Base-by-base conservation (phyloP, 2,888 invertebrate species). In the Hipparchia sbordonii region DNA sequence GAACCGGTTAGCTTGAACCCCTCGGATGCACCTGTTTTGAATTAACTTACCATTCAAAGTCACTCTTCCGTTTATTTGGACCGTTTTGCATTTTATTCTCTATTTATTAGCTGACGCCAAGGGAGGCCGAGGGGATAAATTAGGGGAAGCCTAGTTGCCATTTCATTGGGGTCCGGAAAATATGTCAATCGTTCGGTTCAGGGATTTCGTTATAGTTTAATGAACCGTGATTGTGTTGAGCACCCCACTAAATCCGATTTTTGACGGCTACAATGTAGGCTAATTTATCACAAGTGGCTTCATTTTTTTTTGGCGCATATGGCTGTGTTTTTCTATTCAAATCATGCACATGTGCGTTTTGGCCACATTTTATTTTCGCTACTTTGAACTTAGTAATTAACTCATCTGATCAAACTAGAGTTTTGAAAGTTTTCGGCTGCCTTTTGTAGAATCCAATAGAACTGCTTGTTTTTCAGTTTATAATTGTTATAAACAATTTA, bases 221-320 rank as follows among this genome's bases (percentile, higher is more conserved):
- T 90, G 92, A 92, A 91, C 86, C 91, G 81, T 89, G 87, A 90
- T 92, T 92, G 90, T 90, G 85, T 85, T 81, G 82, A 82, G 84
- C 83, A 84, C 89, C 87, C 91, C 83, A 82, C 83, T 84, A 85
- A 88, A 89, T 88, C 86, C 82, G 79, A 91, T 88, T 91, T 88
- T 84, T 83, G 84, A 83, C 82, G 82, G 82, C 82, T 79, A 83
- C 83, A 83, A 88, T 87, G 86, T 82, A 79, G 77, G 80, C 84
- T 87, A 85, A 88, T 88, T 86, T 86, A 85, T 86, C 82, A 86
- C 84, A 82, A 86, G 85, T 85, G 84, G 75, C 72, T 75, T 74
- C 75, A 76, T 73, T 59, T 77, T 78, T 78, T 81, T 79, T 75
- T 45, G 62, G 70, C 72, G 54, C 74, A 77, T 68, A 75, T 72